Percentiles rank a stretch among this genome's conserved stretches.
Conservation (phyloP, 2,113 vertebrate species). For the Felis chaus region DNA sequence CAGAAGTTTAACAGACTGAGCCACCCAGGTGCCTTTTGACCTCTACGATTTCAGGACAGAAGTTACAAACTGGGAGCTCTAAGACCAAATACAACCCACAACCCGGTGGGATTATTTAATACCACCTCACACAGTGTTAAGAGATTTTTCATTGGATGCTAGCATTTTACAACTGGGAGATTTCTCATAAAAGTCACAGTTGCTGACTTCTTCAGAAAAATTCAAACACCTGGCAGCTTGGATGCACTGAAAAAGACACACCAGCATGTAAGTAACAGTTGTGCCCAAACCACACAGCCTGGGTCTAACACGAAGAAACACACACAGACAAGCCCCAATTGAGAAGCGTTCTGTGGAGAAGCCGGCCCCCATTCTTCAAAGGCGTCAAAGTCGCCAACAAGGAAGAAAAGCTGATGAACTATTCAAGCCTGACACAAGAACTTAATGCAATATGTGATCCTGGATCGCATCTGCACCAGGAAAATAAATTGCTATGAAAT, state of each 20-base stretch:
- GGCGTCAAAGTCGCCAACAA: background rate
- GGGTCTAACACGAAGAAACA: background rate
- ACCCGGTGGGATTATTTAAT: background rate
- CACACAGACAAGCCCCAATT: background rate
- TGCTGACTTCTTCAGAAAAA: background rate
- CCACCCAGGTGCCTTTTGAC: background rate
- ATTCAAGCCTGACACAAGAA: background rate
- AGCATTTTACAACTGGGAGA: background rate
- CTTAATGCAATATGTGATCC: background rate
- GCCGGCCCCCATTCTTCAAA: background rate
- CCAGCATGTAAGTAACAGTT: rapidly evolving
- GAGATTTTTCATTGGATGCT: background rate
- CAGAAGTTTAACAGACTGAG: too few species aligned
- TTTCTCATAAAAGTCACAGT: background rate
- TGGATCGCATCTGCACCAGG: background rate
- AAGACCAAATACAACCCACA: background rate
- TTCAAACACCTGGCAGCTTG: background rate
- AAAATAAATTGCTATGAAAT: background rate
- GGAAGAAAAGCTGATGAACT: background rate
- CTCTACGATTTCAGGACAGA: background rate
- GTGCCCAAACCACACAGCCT: background rate
- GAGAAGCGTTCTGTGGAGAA: background rate
- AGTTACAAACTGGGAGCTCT: background rate
- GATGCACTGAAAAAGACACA: background rate
- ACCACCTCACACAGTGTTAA: rapidly evolving